A percentile compares a stretch with the other conserved stretches of the same genome.
These are phyloP conservation scores for Caradrina kadenii DNA, from an alignment of 2,888 invertebrate species.

Conservation along the genomic window DNA sequence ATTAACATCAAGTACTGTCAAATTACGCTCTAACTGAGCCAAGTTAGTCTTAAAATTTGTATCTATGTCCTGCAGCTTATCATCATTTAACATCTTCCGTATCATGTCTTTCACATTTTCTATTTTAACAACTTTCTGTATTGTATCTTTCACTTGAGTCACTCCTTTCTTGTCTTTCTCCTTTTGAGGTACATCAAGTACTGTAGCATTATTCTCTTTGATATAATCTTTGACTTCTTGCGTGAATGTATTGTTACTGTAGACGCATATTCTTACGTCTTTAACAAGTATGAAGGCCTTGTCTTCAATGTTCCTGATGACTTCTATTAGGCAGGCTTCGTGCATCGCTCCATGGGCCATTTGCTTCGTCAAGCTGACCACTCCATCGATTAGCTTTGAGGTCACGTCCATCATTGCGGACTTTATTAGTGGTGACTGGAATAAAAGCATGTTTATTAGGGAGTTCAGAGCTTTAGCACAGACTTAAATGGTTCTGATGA, in stretches of 20 bases:
- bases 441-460: slow-evolving; percentile 28
- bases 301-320: slow-evolving; percentile 82
- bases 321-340: slow-evolving; percentile 88
- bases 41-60: slow-evolving; percentile 73
- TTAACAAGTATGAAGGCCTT: slow-evolving; percentile 77
- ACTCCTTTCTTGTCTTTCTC: slow-evolving; percentile 37
- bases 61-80: slow-evolving; percentile 68
- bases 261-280: slow-evolving; percentile 74
- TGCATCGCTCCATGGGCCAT: slow-evolving; percentile 89
- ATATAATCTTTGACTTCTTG: slow-evolving; percentile 69
- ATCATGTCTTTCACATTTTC: slow-evolving; percentile 75
- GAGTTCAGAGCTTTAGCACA: neutral
- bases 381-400: slow-evolving; percentile 80
- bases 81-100: slow-evolving; percentile 75
- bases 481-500: too few species aligned
- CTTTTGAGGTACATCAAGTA: slow-evolving; percentile 71
- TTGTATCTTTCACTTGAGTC: neutral
- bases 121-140: slow-evolving; percentile 55
- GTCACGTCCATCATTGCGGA: slow-evolving; percentile 86
- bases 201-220: slow-evolving; percentile 81
- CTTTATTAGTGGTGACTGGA: slow-evolving; percentile 85
- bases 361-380: slow-evolving; percentile 82
- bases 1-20: slow-evolving; percentile 68
- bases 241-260: slow-evolving; percentile 67
- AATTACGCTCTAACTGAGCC: slow-evolving; percentile 69